phyloP scores from a whole-genome alignment of 2,797 vertebrate genomes.

The Chrysocyon brachyurus region DNA sequence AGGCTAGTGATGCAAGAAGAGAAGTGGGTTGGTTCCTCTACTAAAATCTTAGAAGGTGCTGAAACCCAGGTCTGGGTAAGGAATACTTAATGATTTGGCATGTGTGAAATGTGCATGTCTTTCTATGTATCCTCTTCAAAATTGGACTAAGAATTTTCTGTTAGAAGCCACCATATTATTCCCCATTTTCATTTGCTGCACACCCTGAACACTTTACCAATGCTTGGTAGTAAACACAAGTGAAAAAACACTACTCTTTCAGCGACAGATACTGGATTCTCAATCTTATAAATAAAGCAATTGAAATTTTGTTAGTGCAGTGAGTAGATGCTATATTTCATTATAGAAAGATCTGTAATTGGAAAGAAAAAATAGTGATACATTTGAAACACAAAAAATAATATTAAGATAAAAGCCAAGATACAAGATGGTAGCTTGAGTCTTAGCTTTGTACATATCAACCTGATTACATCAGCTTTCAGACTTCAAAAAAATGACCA shows the following conservation, averaged over 20 bases:
- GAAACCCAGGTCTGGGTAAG: neutral
- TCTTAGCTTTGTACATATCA: neutral
- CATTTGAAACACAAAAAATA: neutral
- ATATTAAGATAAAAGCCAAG: neutral
- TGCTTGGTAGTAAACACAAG: neutral
- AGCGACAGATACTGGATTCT: neutral
- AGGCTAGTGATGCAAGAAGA: neutral
- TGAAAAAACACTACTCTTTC: neutral
- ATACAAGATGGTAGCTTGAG: neutral
- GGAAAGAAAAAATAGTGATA: neutral
- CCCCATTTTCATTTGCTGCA: neutral
- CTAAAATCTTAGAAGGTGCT: neutral
- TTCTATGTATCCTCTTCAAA: neutral
- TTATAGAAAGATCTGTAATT: neutral
- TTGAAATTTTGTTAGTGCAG: neutral
- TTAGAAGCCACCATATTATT: neutral
- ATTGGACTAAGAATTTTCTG: neutral
- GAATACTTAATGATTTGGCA: neutral
- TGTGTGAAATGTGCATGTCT: neutral
- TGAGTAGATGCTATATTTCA: neutral
- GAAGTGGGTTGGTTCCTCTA: neutral
- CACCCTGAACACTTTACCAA: neutral
- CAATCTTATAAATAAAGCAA: neutral
- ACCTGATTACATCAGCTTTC: neutral
- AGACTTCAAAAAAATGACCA: neutral